These are phyloP conservation scores for Tillus elongatus DNA, from an alignment of 2,888 invertebrate genomes.

Conservation along the genomic window DNA sequence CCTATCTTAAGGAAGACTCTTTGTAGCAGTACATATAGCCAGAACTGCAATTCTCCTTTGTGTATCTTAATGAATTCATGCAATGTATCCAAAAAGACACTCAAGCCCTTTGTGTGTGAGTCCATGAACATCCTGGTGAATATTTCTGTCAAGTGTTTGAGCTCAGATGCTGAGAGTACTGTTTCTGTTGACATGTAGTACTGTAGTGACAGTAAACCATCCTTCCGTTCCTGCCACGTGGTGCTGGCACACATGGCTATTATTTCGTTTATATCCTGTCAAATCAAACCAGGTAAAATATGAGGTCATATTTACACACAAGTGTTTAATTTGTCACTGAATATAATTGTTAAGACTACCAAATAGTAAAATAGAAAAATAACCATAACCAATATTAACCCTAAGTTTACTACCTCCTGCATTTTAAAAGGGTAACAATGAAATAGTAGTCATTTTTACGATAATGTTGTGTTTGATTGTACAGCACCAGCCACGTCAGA, in stretches of 20 bases:
- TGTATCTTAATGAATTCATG: constrained; percentile 82
- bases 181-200: constrained; percentile 64
- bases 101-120: constrained; percentile 89
- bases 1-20: constrained; percentile 70
- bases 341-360: too few species aligned
- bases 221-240: constrained; percentile 92
- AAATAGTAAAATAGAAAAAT: too few species aligned
- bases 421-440: too few species aligned
- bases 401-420: too few species aligned
- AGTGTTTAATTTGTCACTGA: too few species aligned
- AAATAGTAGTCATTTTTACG: too few species aligned
- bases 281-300: constrained; percentile 12
- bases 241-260: constrained; percentile 80
- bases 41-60: constrained; percentile 79
- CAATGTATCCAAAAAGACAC: constrained; percentile 85
- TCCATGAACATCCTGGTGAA: constrained; percentile 97
- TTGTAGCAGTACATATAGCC: constrained; percentile 81
- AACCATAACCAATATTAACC: too few species aligned
- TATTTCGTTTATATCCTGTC: constrained; percentile 73
- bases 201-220: constrained; percentile 71
- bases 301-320: too few species aligned
- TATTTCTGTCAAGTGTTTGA: constrained; percentile 81
- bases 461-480: too few species aligned
- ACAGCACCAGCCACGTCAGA: too few species aligned
- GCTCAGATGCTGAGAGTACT: constrained; percentile 56